These are phyloP conservation scores for Tineola bisselliella DNA, from an alignment of 2,888 invertebrate genomes.

Conservation along the genomic window DNA sequence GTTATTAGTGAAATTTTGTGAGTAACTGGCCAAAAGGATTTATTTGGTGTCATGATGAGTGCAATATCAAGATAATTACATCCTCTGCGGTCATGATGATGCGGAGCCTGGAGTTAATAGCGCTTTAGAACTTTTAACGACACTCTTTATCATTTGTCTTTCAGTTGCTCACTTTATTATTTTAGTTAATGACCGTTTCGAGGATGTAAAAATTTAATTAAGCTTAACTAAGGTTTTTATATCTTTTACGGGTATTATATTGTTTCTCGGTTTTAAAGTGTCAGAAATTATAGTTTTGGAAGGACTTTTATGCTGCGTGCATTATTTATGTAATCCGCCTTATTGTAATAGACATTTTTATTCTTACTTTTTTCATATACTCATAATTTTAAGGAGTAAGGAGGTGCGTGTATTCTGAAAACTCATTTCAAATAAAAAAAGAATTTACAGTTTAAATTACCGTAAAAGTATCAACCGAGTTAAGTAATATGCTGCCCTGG, in stretches of 20 bases:
- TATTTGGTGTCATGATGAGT: slow-evolving; percentile 15
- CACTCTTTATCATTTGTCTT: slow-evolving; percentile 16
- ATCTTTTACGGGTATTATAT: background rate
- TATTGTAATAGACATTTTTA: background rate
- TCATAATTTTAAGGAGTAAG: no score
- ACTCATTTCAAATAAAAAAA: no score
- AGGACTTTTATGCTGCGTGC: background rate
- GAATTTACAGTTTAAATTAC: no score
- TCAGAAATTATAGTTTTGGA: no score
- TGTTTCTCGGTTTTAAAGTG: background rate
- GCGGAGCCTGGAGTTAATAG: slow-evolving; percentile 16
- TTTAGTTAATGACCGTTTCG: slow-evolving; percentile 14
- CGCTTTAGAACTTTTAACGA: slow-evolving; percentile 16
- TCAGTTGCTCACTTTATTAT: slow-evolving; percentile 13
- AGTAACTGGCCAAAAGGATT: slow-evolving; percentile 2
- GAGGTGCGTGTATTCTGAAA: no score
- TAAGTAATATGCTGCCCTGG: background rate
- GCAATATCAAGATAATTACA: slow-evolving; percentile 17
- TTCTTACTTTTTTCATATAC: no score
- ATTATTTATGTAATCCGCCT: background rate
- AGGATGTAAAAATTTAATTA: slow-evolving; percentile 13
- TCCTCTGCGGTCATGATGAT: slow-evolving; percentile 16
- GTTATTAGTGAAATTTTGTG: background rate
- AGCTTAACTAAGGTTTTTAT: slow-evolving; percentile 5
- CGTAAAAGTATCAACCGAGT: background rate